Base-by-base conservation (phyloP, 1,140 invertebrate genomes). In the Leptopilina boulardi region DNA sequence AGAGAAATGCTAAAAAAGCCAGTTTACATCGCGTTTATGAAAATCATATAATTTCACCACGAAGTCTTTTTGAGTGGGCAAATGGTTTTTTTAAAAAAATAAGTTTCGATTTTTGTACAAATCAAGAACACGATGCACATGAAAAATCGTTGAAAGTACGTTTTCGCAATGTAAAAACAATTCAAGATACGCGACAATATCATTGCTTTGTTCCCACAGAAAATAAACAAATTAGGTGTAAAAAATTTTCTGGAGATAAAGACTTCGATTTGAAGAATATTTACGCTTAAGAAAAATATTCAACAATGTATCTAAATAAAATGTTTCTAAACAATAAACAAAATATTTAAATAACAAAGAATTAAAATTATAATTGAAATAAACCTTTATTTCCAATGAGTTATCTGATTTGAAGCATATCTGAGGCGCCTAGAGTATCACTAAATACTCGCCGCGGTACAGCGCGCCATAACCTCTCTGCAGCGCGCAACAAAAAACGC, bases 11-110 rank as follows among this genome's bases (percentile, higher is more conserved):
- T 41, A 41, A 23, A 70, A 77, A 71, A 70, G 78, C 71, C 18
- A 82, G 76, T 70, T 73, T 82, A 23, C 78, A 78, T 75, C 38
- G 78, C 51, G 19, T 76, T 15, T 34, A 42, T 11, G 73, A 70
- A 15, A 66, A 75, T 23, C 54, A 71, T 44, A 77, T 79, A 30
- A 73, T 18, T 42, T 34, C 74, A 21, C 44, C 71, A 54, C 23
- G 30, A 71, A 30, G 15, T 38, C 34, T 71, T 34, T 41, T 71
- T 71, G 66, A 77, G 30, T 77, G 71, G 59, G 71, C 71, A 34
- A 8, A 19, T 38, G n/a, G 30, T 19, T 44, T 18, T 70, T 77
- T 77, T 51, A 34, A 73, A 73, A 73, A 77, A n/a, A 77, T 73
- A 30, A 44, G 11, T 34, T 77, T 77, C 19, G 51, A 34, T 23